These are phyloP conservation scores for Macrosteles quadrilineatus DNA, from an alignment of 1,140 invertebrate species.

Conservation along the genomic window DNA sequence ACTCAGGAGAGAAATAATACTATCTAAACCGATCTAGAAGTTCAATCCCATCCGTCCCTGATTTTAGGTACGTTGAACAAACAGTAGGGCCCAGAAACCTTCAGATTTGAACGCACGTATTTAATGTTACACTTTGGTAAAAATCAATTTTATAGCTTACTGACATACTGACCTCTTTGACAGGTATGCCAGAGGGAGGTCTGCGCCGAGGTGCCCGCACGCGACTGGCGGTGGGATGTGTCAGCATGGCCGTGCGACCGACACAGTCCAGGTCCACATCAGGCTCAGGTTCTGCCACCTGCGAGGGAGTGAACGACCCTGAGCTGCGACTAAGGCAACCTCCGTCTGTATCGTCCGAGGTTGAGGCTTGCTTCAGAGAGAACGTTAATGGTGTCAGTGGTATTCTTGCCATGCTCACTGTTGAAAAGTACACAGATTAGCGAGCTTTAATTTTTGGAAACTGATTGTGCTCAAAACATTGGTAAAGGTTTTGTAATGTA, in stretches of 20 bases:
- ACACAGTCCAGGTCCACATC: constrained; percentile 60
- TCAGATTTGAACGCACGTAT: too few species aligned
- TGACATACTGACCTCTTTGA: constrained; percentile 39
- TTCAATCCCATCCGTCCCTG: too few species aligned
- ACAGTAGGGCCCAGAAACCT: too few species aligned
- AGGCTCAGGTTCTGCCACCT: background rate
- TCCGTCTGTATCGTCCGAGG: background rate
- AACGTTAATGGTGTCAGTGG: constrained; percentile 19
- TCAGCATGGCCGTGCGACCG: constrained; percentile 59
- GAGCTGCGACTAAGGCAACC: constrained; percentile 7
- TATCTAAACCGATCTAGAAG: too few species aligned
- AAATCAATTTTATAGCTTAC: too few species aligned
- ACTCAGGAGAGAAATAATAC: too few species aligned
- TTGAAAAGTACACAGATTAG: background rate
- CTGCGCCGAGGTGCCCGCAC: constrained; percentile 64
- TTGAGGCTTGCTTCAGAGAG: background rate
- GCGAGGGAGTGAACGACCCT: background rate
- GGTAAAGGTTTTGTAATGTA: too few species aligned
- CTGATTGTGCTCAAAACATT: too few species aligned
- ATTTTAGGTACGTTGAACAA: too few species aligned
- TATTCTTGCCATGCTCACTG: background rate
- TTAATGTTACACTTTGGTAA: too few species aligned
- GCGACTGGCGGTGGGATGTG: constrained; percentile 63
- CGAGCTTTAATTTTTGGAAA: background rate
- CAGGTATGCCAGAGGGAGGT: constrained; percentile 55